Evolutionary conservation across 2,113 vertebrate genomes (phyloP), one percentile per base, ranked within the genome.

Genomic region (Prolemur simus): DNA sequence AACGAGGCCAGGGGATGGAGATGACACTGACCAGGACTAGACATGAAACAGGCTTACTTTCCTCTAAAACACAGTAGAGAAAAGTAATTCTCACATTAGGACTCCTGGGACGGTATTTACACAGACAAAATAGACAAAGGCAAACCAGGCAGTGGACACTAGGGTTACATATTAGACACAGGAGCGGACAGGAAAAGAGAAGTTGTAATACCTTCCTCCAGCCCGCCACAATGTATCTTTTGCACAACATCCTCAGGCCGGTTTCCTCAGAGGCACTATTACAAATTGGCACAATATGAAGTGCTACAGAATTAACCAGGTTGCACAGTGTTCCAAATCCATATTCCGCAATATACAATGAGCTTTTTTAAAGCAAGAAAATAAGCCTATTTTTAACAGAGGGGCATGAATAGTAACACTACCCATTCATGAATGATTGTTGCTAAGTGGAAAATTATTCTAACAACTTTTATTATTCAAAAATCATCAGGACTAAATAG

Each of bases 371-470:
- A 92, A 96, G 49, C 52, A 87, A 93, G 81, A 86, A 92, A 94
- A 86, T 21, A 13, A 83, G 71, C 13, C 71, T 63, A 29, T 96
- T 92, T 96, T 96, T 81, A 92, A 76, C 11, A 93, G 47, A 74
- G 42, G 94, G 47, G 6, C 8, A 76, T 54, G 66, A 94, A 90
- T 73, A 76, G 42, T 85, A 93, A 82, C 27, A 29, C 20, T 32
- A 45, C 6, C 23, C 42, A 68, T 87, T 90, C 85, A 87, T 60
- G 21, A 58, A 54, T 64, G 54, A 91, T 82, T 87, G 17, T 77
- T 74, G 76, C 87, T n/a, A 83, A 90, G 69, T 82, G 91, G 90
- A 49, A 94, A 93, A 94, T 85, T 94, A 92, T 95, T 92, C 87
- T 89, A 95, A 68, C 71, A 89, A 49, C n/a, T 74, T 84, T 81